A percentile compares a stretch with the other conserved stretches of the same genome.
Conservation (phyloP, 2,888 invertebrate genomes). For the Phengaris arion region DNA sequence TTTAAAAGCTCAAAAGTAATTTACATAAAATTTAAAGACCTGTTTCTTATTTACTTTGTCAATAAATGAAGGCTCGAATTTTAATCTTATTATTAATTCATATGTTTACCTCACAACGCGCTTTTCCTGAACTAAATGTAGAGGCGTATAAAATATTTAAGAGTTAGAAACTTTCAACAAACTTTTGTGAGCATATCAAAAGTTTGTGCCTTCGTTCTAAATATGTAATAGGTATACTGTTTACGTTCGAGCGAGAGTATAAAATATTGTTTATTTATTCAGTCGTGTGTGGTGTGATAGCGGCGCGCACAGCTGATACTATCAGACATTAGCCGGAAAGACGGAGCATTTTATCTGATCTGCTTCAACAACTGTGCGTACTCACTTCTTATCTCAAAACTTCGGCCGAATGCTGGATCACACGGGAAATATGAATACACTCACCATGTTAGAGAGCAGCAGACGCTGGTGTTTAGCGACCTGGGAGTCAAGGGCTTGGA, state of each 20-base stretch:
- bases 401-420: slow-evolving; percentile 47
- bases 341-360: slow-evolving; percentile 62
- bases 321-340: slow-evolving; percentile 56
- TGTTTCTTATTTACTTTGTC: not conserved
- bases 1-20: not conserved
- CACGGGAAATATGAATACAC: slow-evolving; percentile 52
- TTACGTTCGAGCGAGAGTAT: slow-evolving; percentile 52
- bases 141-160: slow-evolving; percentile 8
- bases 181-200: slow-evolving; percentile 22
- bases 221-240: slow-evolving; percentile 25
- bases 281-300: slow-evolving; percentile 48
- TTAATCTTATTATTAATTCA: not conserved
- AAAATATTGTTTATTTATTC: slow-evolving; percentile 63
- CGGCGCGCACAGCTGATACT: slow-evolving; percentile 50
- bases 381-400: slow-evolving; percentile 51
- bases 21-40: not conserved
- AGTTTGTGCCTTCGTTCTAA: slow-evolving; percentile 9
- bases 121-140: not conserved
- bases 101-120: not conserved
- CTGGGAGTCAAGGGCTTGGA: slow-evolving; percentile 74
- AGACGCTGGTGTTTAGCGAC: slow-evolving; percentile 75
- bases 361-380: slow-evolving; percentile 58
- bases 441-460: slow-evolving; percentile 80
- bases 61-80: not conserved
- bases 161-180: slow-evolving; percentile 14